Conservation (phyloP, 2,797 vertebrate genomes). For the Typhlichthys subterraneus region DNA sequence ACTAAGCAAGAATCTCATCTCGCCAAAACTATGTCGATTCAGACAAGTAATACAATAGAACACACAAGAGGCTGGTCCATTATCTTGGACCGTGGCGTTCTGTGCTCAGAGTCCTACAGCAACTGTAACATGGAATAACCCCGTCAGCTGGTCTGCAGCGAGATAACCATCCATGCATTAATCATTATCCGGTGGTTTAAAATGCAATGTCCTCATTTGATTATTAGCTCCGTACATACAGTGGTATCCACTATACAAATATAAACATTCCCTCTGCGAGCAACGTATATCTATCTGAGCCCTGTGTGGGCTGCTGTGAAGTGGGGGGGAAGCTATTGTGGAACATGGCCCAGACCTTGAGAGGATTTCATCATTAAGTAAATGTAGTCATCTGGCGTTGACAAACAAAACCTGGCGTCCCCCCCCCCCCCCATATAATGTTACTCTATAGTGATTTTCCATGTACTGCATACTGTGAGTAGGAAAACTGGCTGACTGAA, state of each 20-base stretch:
- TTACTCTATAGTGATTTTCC: background rate
- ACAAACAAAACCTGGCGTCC: background rate
- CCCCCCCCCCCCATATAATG: too few relatives aligned
- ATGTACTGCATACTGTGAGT: background rate
- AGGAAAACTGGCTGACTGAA: conserved; percentile 15
- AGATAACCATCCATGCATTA: conserved; percentile 48
- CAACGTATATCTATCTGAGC: conserved; percentile 9
- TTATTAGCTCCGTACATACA: conserved; percentile 54
- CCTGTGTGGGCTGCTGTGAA: background rate
- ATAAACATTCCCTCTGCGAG: conserved; percentile 15
- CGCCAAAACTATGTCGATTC: conserved; percentile 17
- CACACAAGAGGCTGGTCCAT: too few relatives aligned
- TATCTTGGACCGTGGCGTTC: too few relatives aligned
- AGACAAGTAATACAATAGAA: background rate
- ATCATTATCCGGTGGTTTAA: conserved; percentile 67
- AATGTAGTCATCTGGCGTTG: background rate
- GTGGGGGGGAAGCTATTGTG: background rate
- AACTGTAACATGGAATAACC: too few relatives aligned
- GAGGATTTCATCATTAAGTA: background rate
- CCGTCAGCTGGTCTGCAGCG: conserved; percentile 26
- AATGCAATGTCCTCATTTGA: conserved; percentile 55
- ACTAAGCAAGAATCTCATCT: conserved; percentile 17
- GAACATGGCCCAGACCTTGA: background rate
- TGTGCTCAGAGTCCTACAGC: too few relatives aligned
- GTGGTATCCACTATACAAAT: conserved; percentile 21